Conservation (phyloP, 2,797 vertebrate genomes). For the Mareca penelope region DNA sequence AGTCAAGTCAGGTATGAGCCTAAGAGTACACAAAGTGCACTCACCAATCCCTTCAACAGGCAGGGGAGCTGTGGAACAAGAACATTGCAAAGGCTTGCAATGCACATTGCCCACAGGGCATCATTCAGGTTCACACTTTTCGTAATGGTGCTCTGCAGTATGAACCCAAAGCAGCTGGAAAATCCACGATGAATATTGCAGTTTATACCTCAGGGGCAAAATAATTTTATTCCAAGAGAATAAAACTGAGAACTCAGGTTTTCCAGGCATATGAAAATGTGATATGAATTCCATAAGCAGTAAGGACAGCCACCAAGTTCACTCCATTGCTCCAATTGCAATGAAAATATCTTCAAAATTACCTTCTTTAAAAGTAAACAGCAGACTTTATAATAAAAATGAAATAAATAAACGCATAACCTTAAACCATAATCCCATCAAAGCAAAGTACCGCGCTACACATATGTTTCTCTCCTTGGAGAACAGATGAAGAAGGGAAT, state of each 20-base stretch:
- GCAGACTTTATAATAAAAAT: not conserved
- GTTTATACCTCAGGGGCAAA: not conserved
- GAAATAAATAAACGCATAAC: not conserved
- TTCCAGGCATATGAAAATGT: not conserved
- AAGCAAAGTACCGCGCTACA: not conserved
- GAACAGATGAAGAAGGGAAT: conserved; percentile 7
- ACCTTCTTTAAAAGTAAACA: not conserved
- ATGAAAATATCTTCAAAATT: not conserved
- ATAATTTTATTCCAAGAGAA: not conserved
- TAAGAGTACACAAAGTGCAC: not conserved
- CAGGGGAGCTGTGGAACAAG: not conserved
- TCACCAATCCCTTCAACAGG: not conserved
- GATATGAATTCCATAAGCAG: not conserved
- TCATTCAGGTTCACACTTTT: not conserved
- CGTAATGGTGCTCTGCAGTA: not conserved
- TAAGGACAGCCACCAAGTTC: not conserved
- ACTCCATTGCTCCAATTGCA: not conserved
- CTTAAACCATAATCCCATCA: not conserved
- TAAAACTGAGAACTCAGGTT: not conserved
- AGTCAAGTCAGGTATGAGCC: rapidly evolving
- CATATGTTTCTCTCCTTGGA: not conserved
- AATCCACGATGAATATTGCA: not conserved
- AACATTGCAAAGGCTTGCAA: rapidly evolving
- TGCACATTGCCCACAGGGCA: not conserved
- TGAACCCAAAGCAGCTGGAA: not conserved